A percentile compares a stretch with the other conserved stretches of the same genome.
These are phyloP conservation scores for Tarsius wallacei DNA, from an alignment of 2,797 vertebrate species.

Conservation along the genomic window DNA sequence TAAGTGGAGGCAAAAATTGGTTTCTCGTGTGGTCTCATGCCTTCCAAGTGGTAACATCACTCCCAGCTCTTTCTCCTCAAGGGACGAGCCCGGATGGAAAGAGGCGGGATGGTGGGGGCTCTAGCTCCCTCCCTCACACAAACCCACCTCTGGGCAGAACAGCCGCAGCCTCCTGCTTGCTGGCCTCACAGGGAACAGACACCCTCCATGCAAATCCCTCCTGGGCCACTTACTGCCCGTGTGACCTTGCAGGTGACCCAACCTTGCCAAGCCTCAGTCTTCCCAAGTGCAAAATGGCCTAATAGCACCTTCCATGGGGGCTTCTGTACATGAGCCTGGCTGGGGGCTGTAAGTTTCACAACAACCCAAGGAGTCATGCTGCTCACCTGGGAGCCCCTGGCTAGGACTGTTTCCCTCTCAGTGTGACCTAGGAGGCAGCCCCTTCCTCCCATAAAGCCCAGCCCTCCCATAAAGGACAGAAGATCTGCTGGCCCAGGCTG, in stretches of 20 bases:
- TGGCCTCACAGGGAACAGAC: neutral
- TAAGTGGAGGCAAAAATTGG: slow-evolving; percentile 80
- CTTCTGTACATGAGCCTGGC: neutral
- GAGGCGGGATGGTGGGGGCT: neutral
- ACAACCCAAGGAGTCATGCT: neutral
- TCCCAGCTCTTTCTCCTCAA: neutral
- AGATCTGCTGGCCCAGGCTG: neutral
- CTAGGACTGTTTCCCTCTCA: neutral
- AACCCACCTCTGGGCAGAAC: neutral
- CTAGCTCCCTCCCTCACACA: neutral
- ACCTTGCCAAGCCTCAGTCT: neutral
- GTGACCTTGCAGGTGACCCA: neutral
- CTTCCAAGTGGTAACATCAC: slow-evolving; percentile 69
- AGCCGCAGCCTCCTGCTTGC: neutral
- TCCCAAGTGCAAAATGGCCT: neutral
- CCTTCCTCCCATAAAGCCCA: neutral
- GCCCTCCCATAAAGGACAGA: neutral
- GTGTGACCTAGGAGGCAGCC: neutral
- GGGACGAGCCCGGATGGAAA: neutral
- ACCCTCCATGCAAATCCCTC: neutral
- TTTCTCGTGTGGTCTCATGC: slow-evolving; percentile 78
- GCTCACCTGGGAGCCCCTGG: neutral
- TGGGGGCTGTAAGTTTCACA: neutral
- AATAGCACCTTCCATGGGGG: neutral
- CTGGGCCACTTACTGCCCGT: neutral